Conservation (phyloP, 2,113 vertebrate species). For the Lichenostomus cassidix region DNA sequence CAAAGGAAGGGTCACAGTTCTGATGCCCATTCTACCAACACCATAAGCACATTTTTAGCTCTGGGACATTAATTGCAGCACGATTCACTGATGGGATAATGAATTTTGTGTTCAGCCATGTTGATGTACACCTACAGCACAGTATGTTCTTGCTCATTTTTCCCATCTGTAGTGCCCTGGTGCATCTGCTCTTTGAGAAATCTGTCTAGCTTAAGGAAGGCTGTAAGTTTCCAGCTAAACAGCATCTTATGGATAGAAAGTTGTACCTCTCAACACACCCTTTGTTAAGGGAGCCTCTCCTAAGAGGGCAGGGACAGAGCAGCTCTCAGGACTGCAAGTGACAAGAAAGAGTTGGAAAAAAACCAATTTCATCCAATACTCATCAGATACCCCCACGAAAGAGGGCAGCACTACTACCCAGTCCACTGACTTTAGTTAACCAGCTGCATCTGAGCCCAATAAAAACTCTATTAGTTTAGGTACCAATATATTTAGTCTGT, state of each 20-base stretch:
- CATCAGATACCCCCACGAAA: background rate
- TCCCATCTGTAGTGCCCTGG: background rate
- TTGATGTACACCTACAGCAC: background rate
- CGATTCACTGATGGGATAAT: background rate
- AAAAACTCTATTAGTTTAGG: background rate
- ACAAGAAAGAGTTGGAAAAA: background rate
- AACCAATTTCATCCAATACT: rapidly evolving
- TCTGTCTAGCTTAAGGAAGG: background rate
- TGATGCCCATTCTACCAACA: background rate
- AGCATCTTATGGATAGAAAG: background rate
- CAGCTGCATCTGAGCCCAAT: background rate
- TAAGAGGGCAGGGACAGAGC: background rate
- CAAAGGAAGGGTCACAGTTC: background rate
- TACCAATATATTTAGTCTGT: background rate
- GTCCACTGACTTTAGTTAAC: background rate
- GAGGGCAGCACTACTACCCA: background rate
- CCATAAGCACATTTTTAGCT: background rate
- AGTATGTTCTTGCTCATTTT: background rate
- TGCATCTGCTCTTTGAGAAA: background rate
- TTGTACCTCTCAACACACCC: background rate
- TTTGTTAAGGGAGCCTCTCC: background rate
- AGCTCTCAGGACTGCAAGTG: background rate
- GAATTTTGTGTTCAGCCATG: background rate
- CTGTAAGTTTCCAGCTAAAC: background rate
- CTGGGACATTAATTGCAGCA: background rate